Conservation (phyloP, 2,888 invertebrate genomes). For the Tromatobia lineatoria region DNA sequence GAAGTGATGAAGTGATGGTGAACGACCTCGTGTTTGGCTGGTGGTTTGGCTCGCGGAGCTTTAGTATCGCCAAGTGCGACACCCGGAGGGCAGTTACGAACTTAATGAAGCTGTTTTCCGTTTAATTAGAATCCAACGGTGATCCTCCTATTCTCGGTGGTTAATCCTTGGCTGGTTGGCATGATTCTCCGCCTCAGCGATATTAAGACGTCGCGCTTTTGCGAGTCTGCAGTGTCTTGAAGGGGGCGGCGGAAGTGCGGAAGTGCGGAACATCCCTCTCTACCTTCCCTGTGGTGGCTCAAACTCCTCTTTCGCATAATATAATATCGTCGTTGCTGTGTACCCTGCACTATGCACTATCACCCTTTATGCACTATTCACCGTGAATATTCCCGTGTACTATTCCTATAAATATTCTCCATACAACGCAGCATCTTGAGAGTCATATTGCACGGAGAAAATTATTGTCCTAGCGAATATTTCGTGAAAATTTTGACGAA, state of each 20-base stretch:
- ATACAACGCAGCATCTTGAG: not conserved
- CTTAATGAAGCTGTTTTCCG: constrained; percentile 84
- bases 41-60: constrained; percentile 25
- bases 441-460: not conserved
- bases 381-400: not conserved
- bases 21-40: constrained; percentile 30
- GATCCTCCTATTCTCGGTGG: constrained; percentile 81
- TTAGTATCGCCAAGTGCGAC: constrained; percentile 46
- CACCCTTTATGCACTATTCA: constrained; percentile 11
- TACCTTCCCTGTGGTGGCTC: constrained; percentile 47
- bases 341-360: not conserved
- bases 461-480: too few relatives aligned
- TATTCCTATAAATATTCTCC: not conserved
- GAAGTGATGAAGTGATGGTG: too few relatives aligned
- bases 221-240: constrained; percentile 36
- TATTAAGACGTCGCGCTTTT: constrained; percentile 79
- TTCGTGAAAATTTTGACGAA: too few relatives aligned
- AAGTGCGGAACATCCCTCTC: constrained; percentile 31
- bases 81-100: constrained; percentile 77
- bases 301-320: constrained; percentile 20
- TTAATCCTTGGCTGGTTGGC: constrained; percentile 68
- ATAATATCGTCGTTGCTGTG: constrained; percentile 27
- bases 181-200: constrained; percentile 76
- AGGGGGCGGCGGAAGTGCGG: too few relatives aligned
- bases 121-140: constrained; percentile 84